A percentile compares a stretch with the other conserved stretches of the same genome.
Evolutionary conservation across 1,140 invertebrate species (phyloP).

Genomic region (Papilio polyxenes): DNA sequence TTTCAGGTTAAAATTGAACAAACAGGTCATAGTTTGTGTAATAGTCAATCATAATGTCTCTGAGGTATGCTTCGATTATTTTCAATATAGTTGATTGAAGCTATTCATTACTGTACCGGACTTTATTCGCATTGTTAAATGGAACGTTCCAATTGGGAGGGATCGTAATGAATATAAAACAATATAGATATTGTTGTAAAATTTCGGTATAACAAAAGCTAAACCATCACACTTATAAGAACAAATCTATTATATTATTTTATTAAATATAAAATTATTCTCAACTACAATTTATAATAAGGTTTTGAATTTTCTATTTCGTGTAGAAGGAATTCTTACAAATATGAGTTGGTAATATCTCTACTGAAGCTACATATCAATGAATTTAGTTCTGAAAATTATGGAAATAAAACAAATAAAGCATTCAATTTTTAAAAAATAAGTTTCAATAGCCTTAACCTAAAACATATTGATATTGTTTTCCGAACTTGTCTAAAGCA

Average conservation of each 20-base stretch:
- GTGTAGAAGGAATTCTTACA: too few relatives aligned
- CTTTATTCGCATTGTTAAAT: constrained; percentile 26
- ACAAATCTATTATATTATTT: not conserved
- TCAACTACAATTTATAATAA: not conserved
- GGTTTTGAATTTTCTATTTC: too few relatives aligned
- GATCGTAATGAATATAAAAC: constrained; percentile 24
- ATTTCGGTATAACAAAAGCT: not conserved
- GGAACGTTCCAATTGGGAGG: constrained; percentile 13
- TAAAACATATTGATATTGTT: too few relatives aligned
- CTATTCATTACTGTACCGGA: constrained; percentile 35
- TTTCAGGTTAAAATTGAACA: constrained; percentile 7
- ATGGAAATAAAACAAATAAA: too few relatives aligned
- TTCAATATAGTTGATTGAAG: constrained; percentile 36
- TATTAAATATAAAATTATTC: not conserved
- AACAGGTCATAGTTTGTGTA: constrained; percentile 24
- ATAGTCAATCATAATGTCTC: constrained; percentile 24
- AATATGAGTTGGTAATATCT: too few relatives aligned
- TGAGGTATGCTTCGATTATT: constrained; percentile 28
- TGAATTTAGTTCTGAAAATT: too few relatives aligned
- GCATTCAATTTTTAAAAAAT: too few relatives aligned
- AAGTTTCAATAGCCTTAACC: too few relatives aligned
- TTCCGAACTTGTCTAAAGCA: too few relatives aligned
- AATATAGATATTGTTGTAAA: constrained; percentile 16
- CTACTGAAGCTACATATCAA: too few relatives aligned
- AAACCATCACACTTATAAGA: not conserved